Base-by-base conservation (phyloP, 2,888 invertebrate genomes). In the Trachelus troglodyta region DNA sequence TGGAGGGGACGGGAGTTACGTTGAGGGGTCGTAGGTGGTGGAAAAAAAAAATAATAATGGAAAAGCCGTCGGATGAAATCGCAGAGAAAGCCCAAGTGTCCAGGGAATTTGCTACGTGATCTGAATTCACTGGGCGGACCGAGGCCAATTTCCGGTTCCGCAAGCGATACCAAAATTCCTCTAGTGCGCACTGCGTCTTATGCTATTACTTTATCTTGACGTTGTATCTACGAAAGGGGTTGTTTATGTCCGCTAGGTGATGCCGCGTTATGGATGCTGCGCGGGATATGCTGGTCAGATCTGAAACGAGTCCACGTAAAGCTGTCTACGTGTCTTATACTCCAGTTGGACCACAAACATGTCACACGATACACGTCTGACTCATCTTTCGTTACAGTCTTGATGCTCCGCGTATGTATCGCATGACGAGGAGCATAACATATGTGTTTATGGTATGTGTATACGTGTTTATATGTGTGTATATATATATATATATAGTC, bases 371-470 rank as follows among this genome's bases (percentile, higher is more conserved):
- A 31, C 71, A 33, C 71, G 71, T 71, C 31, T 71, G 71, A 71
- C 71, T 71, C 71, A 71, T 71, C 33, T 71, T 71, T 71, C 71
- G 71, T 71, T 71, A 71, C 71, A 71, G 33, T 23, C 71, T 31
- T 71, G 71, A 71, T 34, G 31, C 71, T 23, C 6, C 56, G 23
- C 56, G 56, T 56, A 56, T 56, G 56, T 56, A 56, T 56, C 56
- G 56, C 56, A 56, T 56, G 56, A 56, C 56, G 56, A 56, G 23
- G 56, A 23, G 56, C 9, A 56, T 40, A 15, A 40, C 40, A 40
- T 56, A 56, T 15, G 56, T 9, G 56, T 56, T 56, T 56, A 56
- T 56, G 23, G 56, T 56, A 56, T 23, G 9, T 40, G 40, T 12
- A 35, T 12, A 35, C 12, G 12, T 15, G 37, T 37, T 1, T 37